Evolutionary conservation across 2,888 invertebrate species (phyloP).

Genomic region (Cosmia trapezina): DNA sequence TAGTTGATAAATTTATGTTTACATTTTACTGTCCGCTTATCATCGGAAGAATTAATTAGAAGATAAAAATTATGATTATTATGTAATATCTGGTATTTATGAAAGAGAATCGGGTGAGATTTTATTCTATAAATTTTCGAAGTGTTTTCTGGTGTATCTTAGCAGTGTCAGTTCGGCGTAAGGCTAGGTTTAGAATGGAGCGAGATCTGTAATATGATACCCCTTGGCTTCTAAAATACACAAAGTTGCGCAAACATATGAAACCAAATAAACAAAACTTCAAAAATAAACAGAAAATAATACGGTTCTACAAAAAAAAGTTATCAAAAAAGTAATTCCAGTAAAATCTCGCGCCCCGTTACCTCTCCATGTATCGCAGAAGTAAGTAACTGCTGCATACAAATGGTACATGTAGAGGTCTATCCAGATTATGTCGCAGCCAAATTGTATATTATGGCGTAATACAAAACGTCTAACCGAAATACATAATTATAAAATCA

Average conservation of each 20-base stretch:
- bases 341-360: too few species aligned
- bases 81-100: conserved; percentile 11
- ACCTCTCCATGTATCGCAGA: neutral
- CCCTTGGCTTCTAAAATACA: too few species aligned
- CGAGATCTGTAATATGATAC: too few species aligned
- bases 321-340: neutral
- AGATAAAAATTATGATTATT: conserved; percentile 20
- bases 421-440: neutral
- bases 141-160: neutral
- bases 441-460: too few species aligned
- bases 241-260: too few species aligned
- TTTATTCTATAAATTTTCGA: conserved; percentile 19
- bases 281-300: neutral
- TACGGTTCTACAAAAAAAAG: neutral
- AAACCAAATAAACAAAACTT: too few species aligned
- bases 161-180: too few species aligned
- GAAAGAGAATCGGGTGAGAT: conserved; percentile 7
- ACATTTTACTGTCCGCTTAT: conserved; percentile 26
- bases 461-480: too few species aligned
- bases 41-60: conserved; percentile 28
- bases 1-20: conserved; percentile 19
- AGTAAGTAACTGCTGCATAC: conserved; percentile 17
- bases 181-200: too few species aligned
- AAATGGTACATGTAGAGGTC: conserved; percentile 17
- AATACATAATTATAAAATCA: too few species aligned